phyloP scores from a whole-genome alignment of 1,140 invertebrate genomes.

The Saccostrea glomerata region DNA sequence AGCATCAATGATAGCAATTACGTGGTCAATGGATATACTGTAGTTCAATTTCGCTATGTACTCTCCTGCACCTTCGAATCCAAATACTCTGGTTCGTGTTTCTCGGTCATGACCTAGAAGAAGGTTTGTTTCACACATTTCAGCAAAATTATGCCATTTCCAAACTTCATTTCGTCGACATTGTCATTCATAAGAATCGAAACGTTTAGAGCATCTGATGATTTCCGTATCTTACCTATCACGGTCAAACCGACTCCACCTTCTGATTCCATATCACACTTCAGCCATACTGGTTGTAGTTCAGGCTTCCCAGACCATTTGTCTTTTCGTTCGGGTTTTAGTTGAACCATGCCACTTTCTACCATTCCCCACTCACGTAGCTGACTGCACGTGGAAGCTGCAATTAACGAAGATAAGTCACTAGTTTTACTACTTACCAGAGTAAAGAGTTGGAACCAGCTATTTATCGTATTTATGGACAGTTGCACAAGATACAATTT shows the following conservation, averaged over 20 bases:
- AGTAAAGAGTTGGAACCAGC: no score
- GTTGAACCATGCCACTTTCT: slow-evolving; percentile 53
- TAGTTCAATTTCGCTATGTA: slow-evolving; percentile 61
- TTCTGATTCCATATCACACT: slow-evolving; percentile 66
- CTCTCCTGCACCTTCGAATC: slow-evolving; percentile 67
- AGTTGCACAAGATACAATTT: no score
- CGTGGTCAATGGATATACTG: slow-evolving; percentile 63
- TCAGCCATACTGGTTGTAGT: slow-evolving; percentile 55
- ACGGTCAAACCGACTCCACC: slow-evolving; percentile 65
- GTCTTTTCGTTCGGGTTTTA: slow-evolving; percentile 54
- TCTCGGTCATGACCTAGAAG: slow-evolving; percentile 68
- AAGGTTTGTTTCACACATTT: neutral
- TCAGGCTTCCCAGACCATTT: slow-evolving; percentile 9
- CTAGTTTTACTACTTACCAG: no score
- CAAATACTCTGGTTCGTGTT: slow-evolving; percentile 57
- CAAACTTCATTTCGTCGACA: neutral
- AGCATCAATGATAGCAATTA: slow-evolving; percentile 63
- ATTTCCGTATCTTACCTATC: slow-evolving; percentile 57
- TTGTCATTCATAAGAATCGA: neutral
- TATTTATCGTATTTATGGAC: no score
- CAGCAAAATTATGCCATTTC: neutral
- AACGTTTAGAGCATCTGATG: neutral
- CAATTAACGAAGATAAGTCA: neutral
- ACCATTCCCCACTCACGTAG: slow-evolving; percentile 55
- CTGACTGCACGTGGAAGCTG: slow-evolving; percentile 62